phyloP scores from a whole-genome alignment of 2,888 invertebrate species.

The Rambutsinella grinnellia region DNA sequence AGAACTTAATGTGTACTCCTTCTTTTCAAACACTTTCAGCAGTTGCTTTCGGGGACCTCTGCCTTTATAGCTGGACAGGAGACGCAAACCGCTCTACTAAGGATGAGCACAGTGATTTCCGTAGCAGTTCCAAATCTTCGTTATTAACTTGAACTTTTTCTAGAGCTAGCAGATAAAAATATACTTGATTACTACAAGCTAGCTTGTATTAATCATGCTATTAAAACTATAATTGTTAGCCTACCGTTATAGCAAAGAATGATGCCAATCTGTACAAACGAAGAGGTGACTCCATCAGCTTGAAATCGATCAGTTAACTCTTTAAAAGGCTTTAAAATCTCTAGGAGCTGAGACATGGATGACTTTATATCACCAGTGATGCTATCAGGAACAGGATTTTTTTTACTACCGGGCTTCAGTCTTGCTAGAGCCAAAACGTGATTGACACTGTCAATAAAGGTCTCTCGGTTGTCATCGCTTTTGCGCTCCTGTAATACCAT shows the following conservation, averaged over 20 bases:
- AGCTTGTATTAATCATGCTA: no score
- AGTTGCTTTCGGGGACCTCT: constrained; percentile 19
- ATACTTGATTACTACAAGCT: not conserved
- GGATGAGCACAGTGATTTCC: not conserved
- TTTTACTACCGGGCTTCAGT: no score
- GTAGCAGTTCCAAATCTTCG: not conserved
- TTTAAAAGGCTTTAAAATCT: not conserved
- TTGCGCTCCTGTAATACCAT: no score
- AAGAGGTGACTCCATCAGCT: constrained; percentile 17
- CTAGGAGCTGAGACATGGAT: not conserved
- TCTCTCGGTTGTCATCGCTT: no score
- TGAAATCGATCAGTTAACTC: constrained; percentile 17
- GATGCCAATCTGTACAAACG: constrained; percentile 1
- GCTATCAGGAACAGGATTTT: no score
- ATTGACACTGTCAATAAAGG: constrained; percentile 6
- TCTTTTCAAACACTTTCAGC: constrained; percentile 10
- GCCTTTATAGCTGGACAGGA: constrained; percentile 3
- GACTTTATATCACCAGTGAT: no score
- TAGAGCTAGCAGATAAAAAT: not conserved
- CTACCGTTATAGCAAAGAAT: constrained; percentile 8
- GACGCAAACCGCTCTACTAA: constrained; percentile 16
- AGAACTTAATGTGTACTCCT: constrained; percentile 2
- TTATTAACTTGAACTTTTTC: not conserved
- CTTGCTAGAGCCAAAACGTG: not conserved
- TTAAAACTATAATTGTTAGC: no score